Conservation (phyloP, 2,888 invertebrate genomes). For the Cosmorhoe ocellata region DNA sequence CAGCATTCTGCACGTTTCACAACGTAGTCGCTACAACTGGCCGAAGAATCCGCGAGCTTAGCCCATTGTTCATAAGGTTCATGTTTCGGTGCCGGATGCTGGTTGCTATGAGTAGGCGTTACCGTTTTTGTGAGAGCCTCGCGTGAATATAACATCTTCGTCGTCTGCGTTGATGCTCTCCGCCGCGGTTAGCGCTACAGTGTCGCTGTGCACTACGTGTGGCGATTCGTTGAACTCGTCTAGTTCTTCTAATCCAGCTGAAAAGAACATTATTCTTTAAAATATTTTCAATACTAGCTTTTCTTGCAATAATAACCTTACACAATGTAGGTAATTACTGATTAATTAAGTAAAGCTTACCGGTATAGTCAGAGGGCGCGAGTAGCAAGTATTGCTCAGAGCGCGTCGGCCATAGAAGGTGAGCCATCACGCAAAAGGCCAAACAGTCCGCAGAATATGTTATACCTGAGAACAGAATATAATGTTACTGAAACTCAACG, state of each 20-base stretch:
- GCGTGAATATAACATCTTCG: constrained; percentile 75
- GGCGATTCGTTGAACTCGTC: constrained; percentile 96
- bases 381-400: constrained; percentile 95
- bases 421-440: constrained; percentile 97
- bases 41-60: not conserved
- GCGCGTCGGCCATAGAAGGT: constrained; percentile 96
- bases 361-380: constrained; percentile 86
- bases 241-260: constrained; percentile 88
- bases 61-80: constrained; percentile 5
- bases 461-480: constrained; percentile 85
- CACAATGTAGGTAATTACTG: no score
- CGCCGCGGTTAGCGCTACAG: constrained; percentile 64
- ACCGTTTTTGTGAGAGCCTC: constrained; percentile 62
- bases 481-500: no score
- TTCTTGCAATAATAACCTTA: no score
- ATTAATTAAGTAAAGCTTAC: constrained; percentile 58
- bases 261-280: constrained; percentile 26
- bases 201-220: constrained; percentile 86
- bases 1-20: no score
- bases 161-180: constrained; percentile 70
- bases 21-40: no score
- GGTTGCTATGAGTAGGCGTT: constrained; percentile 66
- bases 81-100: not conserved
- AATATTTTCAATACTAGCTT: no score
- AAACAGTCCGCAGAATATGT: constrained; percentile 97